Percentiles rank a stretch among this genome's conserved stretches.
phyloP scores from a whole-genome alignment of 2,797 vertebrate species.

The Halcyon chelicuti region DNA sequence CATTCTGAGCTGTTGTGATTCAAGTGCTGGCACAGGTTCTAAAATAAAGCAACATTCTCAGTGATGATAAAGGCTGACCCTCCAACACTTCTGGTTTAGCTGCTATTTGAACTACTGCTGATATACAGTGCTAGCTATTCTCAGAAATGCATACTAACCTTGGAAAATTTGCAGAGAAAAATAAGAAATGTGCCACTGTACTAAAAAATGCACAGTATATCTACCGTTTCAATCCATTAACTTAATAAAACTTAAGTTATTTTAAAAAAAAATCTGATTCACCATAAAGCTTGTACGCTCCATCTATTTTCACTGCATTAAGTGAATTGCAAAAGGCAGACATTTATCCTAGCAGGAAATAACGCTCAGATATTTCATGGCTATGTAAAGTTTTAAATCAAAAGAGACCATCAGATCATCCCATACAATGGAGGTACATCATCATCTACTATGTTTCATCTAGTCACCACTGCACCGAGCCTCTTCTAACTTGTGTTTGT shows the following conservation, averaged over 20 bases:
- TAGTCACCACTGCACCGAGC: not conserved
- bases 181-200: not conserved
- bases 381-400: constrained; percentile 19
- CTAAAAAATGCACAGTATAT: not conserved
- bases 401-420: not conserved
- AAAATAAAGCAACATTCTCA: not conserved
- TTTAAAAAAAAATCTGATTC: not conserved
- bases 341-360: not conserved
- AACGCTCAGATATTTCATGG: not conserved
- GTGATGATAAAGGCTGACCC: not conserved
- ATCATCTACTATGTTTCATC: not conserved
- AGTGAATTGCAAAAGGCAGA: not conserved
- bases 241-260: not conserved
- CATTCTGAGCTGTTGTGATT: not conserved
- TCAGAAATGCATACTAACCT: not conserved
- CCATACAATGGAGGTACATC: not conserved
- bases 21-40: not conserved
- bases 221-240: not conserved
- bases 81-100: not conserved
- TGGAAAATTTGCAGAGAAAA: constrained; percentile 14
- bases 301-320: not conserved
- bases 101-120: not conserved
- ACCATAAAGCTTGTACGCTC: not conserved
- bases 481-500: not conserved
- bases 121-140: not conserved